These are phyloP conservation scores for Agrotis clavis DNA, from an alignment of 2,888 invertebrate genomes.

Conservation along the genomic window DNA sequence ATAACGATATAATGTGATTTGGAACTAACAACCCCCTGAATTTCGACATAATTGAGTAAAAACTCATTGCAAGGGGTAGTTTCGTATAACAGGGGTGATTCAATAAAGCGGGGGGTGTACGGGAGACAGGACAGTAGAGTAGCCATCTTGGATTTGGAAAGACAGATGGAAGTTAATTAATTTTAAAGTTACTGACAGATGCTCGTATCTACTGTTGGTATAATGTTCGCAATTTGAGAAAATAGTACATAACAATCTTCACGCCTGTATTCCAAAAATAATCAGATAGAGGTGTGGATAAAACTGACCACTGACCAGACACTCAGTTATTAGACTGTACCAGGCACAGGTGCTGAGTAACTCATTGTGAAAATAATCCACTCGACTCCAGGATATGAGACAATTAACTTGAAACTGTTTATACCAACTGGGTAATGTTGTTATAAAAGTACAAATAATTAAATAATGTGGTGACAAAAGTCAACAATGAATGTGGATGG, in stretches of 20 bases:
- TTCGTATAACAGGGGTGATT: constrained; percentile 59
- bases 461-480: too few species aligned
- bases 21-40: constrained; percentile 60
- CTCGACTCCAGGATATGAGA: not conserved
- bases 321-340: not conserved
- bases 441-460: not conserved
- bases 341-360: not conserved
- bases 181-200: constrained; percentile 17
- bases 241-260: not conserved
- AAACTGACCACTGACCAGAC: not conserved
- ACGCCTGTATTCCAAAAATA: not conserved
- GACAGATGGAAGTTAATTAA: constrained; percentile 33
- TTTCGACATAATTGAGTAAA: constrained; percentile 65
- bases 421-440: not conserved
- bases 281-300: not conserved
- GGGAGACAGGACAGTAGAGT: constrained; percentile 16
- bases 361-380: not conserved
- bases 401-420: not conserved
- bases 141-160: constrained; percentile 45
- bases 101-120: constrained; percentile 42
- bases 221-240: not conserved
- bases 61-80: constrained; percentile 56
- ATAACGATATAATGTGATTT: constrained; percentile 62
- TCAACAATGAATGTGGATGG: too few species aligned
- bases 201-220: not conserved